Percentiles rank a stretch among this genome's conserved stretches.
phyloP scores from a whole-genome alignment of 1,140 invertebrate genomes.

The Proctacanthus coquilletti region DNA sequence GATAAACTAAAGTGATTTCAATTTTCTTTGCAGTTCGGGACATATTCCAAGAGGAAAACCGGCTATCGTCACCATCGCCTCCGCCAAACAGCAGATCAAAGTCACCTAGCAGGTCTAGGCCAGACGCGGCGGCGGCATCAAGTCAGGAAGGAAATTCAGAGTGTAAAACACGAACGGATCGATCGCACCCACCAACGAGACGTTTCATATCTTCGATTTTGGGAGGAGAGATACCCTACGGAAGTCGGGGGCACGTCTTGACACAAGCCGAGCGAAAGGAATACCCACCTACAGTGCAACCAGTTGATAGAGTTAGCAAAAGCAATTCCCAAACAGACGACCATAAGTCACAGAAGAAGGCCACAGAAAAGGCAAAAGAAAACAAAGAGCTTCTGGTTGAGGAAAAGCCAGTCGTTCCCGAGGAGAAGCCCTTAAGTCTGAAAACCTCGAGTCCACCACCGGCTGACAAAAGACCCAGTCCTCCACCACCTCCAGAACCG shows the following conservation, averaged over 20 bases:
- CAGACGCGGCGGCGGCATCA: too few species aligned
- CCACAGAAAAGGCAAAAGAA: constrained; percentile 1
- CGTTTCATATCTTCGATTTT: constrained; percentile 63
- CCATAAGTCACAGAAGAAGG: constrained; percentile 14
- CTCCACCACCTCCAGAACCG: constrained; percentile 31
- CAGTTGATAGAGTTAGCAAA: constrained; percentile 8
- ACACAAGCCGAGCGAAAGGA: constrained; percentile 65
- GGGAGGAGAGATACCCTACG: constrained; percentile 58
- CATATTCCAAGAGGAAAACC: too few species aligned
- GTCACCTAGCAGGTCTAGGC: too few species aligned
- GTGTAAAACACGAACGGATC: too few species aligned
- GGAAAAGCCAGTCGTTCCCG: constrained; percentile 31
- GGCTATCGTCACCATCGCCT: too few species aligned
- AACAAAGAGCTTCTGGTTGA: constrained; percentile 28
- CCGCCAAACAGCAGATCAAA: too few species aligned
- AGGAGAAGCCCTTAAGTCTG: constrained; percentile 27
- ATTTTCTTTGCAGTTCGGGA: too few species aligned
- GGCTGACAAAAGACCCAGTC: constrained; percentile 32
- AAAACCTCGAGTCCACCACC: constrained; percentile 30
- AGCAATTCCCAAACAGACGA: constrained; percentile 15
- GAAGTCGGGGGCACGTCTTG: constrained; percentile 44
- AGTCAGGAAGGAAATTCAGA: too few species aligned
- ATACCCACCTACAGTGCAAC: constrained; percentile 38
- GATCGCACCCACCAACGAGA: too few species aligned
- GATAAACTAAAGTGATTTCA: too few species aligned